Percentiles rank a stretch among this genome's conserved stretches.
Evolutionary conservation across 2,888 invertebrate genomes (phyloP).

Genomic region (Sceliomorpha sp.): DNA sequence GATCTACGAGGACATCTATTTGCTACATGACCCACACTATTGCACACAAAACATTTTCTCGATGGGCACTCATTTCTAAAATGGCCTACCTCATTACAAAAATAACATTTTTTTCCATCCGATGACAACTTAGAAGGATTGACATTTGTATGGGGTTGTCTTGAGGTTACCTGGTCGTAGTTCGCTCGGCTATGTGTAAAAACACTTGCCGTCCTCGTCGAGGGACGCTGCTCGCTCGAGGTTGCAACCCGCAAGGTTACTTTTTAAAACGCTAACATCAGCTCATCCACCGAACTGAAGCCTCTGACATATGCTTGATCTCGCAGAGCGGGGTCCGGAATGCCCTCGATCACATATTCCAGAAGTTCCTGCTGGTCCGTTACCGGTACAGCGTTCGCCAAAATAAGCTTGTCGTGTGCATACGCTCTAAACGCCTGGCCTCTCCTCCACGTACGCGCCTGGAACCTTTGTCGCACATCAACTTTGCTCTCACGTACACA

Average conservation of each 20-base stretch:
- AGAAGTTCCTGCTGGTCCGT: no score
- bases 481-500: neutral
- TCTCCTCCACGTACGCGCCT: conserved; percentile 1
- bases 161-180: conserved; percentile 1
- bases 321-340: no score
- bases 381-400: no score
- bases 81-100: neutral
- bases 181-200: neutral
- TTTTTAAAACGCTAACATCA: neutral
- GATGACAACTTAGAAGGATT: conserved; percentile 1
- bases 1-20: no score
- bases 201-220: neutral
- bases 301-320: conserved; percentile 1
- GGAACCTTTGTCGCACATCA: neutral
- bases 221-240: neutral
- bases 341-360: no score
- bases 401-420: neutral
- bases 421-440: conserved; percentile 1
- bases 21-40: no score
- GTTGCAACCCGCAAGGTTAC: neutral
- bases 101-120: no score
- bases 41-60: neutral
- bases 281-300: no score
- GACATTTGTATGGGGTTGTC: neutral
- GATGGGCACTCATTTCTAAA: neutral